Percentiles rank a stretch among this genome's conserved stretches.
Evolutionary conservation across 2,888 invertebrate genomes (phyloP).

Genomic region (Tillus elongatus): DNA sequence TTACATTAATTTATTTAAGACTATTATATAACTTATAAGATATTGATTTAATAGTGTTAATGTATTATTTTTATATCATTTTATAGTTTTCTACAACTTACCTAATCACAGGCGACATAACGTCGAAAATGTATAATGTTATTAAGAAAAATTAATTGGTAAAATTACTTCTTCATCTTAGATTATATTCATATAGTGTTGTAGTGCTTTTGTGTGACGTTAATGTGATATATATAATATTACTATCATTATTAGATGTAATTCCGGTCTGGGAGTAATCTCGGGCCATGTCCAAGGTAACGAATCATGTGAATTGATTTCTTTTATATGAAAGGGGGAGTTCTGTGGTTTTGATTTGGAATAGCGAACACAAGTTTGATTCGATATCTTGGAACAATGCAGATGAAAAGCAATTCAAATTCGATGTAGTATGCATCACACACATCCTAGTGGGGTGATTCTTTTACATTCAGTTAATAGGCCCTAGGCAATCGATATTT

Average conservation of each 20-base stretch:
- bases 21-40: conserved; percentile 5
- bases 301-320: no score
- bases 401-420: no score
- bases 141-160: conserved; percentile 5
- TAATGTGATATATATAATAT: conserved; percentile 43
- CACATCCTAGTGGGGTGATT: no score
- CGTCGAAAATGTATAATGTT: conserved; percentile 32
- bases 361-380: no score
- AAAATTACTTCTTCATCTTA: not conserved
- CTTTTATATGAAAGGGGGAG: no score
- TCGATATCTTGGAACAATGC: no score
- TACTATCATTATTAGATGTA: conserved; percentile 20
- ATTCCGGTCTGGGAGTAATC: not conserved
- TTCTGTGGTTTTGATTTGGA: no score
- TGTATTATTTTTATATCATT: conserved; percentile 10
- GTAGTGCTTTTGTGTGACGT: conserved; percentile 46
- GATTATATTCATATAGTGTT: conserved; percentile 34
- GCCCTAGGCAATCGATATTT: no score
- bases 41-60: conserved; percentile 8
- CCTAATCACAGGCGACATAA: conserved; percentile 31
- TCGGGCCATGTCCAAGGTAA: not conserved
- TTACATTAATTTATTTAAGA: conserved; percentile 1
- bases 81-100: conserved; percentile 36
- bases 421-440: no score
- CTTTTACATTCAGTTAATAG: no score